Conservation (phyloP, 2,888 invertebrate genomes). For the Drosophila pseudotalamancana region DNA sequence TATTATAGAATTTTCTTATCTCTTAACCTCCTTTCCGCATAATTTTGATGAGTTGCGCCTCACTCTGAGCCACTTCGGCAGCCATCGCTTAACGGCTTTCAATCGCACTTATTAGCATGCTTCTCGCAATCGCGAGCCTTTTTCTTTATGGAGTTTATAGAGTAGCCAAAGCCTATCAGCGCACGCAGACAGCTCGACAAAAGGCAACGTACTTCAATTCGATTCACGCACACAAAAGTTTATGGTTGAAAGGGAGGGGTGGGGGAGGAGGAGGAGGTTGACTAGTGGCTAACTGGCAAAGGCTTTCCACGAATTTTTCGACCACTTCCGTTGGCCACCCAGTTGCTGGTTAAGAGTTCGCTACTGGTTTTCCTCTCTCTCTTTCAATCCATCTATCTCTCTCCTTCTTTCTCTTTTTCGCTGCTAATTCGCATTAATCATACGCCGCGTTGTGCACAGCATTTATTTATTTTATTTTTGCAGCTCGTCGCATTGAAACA, state of each 20-base stretch:
- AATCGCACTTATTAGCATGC: constrained; percentile 39
- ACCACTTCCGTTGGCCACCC: constrained; percentile 59
- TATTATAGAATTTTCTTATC: too few relatives aligned
- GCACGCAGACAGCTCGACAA: constrained; percentile 21
- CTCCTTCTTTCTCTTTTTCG: constrained; percentile 2
- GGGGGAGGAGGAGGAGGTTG: background rate
- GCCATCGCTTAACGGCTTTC: constrained; percentile 19
- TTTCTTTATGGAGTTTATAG: constrained; percentile 10
- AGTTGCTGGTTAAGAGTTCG: constrained; percentile 56
- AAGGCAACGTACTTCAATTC: constrained; percentile 33
- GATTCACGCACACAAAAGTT: constrained; percentile 33
- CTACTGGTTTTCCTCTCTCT: constrained; percentile 20
- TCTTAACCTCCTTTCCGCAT: too few relatives aligned
- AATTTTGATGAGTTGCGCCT: background rate
- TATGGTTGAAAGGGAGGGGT: too few relatives aligned
- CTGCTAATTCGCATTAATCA: constrained; percentile 75
- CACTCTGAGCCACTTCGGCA: background rate
- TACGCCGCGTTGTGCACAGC: constrained; percentile 71
- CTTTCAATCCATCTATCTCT: background rate
- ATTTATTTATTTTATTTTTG: constrained; percentile 63
- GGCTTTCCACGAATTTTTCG: constrained; percentile 70
- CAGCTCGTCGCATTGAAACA: constrained; percentile 54
- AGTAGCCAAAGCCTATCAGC: constrained; percentile 36
- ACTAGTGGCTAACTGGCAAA: constrained; percentile 24
- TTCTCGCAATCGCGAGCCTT: constrained; percentile 17